A percentile compares a stretch with the other conserved stretches of the same genome.
Evolutionary conservation across 2,113 vertebrate species (phyloP).

Genomic region (Serilophus lunatus): DNA sequence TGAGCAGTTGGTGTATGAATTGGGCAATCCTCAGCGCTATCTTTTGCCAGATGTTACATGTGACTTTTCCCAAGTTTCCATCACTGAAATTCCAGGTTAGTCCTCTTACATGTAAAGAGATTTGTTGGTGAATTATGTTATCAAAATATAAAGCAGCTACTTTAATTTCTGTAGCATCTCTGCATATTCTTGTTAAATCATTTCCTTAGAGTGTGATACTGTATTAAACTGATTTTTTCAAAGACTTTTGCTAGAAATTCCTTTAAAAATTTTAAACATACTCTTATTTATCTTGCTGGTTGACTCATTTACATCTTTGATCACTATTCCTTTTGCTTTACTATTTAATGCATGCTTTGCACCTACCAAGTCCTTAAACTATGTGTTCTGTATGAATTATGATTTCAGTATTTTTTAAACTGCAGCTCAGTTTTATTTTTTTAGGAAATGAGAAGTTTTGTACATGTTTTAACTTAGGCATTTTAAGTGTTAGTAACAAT

Average conservation of each 20-base stretch:
- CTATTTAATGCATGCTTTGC: not conserved
- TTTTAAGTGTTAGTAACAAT: not conserved
- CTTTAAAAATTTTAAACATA: not conserved
- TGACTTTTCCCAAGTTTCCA: constrained; percentile 83
- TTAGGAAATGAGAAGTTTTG: not conserved
- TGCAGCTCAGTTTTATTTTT: not conserved
- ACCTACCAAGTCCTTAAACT: not conserved
- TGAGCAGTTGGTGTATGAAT: constrained; percentile 87
- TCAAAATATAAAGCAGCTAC: not conserved
- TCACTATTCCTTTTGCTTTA: not conserved
- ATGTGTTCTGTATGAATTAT: not conserved
- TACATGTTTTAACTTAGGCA: not conserved
- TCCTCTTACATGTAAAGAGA: not conserved
- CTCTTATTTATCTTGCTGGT: not conserved
- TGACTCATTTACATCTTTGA: not conserved
- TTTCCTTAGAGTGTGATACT: not conserved
- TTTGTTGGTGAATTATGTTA: not conserved
- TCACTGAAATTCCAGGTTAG: constrained; percentile 82
- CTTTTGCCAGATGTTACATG: constrained; percentile 85
- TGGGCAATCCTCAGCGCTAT: constrained; percentile 79
- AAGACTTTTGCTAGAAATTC: not conserved
- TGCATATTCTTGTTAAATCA: not conserved
- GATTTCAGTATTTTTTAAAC: not conserved
- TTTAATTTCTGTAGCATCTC: not conserved
- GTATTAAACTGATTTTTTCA: not conserved